phyloP scores from a whole-genome alignment of 2,113 vertebrate species.

The Anguilla japonica region DNA sequence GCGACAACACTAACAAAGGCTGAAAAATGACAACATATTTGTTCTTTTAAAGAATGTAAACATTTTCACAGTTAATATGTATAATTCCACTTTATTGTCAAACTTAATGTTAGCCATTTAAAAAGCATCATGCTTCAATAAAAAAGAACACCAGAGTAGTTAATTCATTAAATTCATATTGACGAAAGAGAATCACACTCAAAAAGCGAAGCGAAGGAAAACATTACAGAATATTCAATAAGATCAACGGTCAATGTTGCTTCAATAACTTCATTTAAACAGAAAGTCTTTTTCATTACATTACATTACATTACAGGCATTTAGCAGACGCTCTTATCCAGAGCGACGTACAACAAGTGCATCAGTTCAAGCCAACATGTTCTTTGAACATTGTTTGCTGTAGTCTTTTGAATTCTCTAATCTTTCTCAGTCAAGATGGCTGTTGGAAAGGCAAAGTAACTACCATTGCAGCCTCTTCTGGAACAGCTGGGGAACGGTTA shows the following conservation, averaged over 20 bases:
- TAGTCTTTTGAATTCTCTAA: neutral
- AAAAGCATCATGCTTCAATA: neutral
- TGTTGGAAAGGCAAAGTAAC: slow-evolving; percentile 65
- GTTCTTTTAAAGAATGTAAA: neutral
- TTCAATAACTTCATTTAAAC: too few relatives aligned
- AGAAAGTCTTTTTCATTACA: too few relatives aligned
- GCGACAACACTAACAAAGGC: neutral
- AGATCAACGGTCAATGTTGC: neutral
- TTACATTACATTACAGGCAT: too few relatives aligned
- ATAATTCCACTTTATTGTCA: neutral
- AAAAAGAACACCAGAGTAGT: neutral
- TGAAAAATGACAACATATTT: neutral
- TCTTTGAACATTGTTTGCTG: neutral
- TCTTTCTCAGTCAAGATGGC: slow-evolving; percentile 50
- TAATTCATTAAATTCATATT: neutral
- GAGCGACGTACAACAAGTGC: too few relatives aligned
- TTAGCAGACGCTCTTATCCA: too few relatives aligned
- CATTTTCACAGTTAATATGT: neutral
- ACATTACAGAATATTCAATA: neutral
- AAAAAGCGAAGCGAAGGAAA: neutral
- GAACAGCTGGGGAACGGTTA: slow-evolving; percentile 52
- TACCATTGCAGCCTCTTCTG: slow-evolving; percentile 60
- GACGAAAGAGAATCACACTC: neutral
- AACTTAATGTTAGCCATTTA: neutral
- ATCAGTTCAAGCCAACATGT: too few relatives aligned